A percentile compares a stretch with the other conserved stretches of the same genome.
Evolutionary conservation across 2,113 vertebrate species (phyloP).

Genomic region (Arizona elegans): DNA sequence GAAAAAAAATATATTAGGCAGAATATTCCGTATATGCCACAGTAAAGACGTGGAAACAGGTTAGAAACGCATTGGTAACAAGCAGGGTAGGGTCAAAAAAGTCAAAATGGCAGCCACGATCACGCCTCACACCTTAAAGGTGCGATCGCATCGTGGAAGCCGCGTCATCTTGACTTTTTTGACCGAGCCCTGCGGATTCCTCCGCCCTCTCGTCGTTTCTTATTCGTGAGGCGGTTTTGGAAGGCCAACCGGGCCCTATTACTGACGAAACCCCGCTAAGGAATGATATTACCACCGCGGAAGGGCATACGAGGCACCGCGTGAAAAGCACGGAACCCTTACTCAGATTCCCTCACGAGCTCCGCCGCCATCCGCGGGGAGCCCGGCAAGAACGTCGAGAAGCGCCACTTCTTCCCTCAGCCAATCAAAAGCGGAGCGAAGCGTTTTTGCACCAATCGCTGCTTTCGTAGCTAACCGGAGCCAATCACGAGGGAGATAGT

Average conservation of each 20-base stretch:
- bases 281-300: background rate
- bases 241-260: background rate
- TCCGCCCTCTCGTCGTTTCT: background rate
- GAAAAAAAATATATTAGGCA: background rate
- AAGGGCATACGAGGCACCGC: background rate
- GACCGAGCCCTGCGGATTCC: background rate
- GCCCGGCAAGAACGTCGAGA: background rate
- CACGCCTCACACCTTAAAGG: background rate
- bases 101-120: background rate
- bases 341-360: background rate
- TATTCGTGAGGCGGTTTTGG: background rate
- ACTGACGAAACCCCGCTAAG: background rate
- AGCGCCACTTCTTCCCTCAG: background rate
- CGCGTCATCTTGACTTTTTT: background rate
- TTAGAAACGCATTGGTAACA: background rate
- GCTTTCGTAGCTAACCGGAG: accelerated
- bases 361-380: background rate
- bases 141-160: background rate
- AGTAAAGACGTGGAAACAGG: background rate
- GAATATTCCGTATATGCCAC: background rate
- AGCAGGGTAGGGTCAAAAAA: background rate
- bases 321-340: background rate
- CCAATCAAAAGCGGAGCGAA: background rate
- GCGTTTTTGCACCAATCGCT: background rate
- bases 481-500: constrained; percentile 17